Evolutionary conservation across 2,888 invertebrate species (phyloP), one percentile per base, ranked within the genome.

Genomic region (Linnaemya vulpina): DNA sequence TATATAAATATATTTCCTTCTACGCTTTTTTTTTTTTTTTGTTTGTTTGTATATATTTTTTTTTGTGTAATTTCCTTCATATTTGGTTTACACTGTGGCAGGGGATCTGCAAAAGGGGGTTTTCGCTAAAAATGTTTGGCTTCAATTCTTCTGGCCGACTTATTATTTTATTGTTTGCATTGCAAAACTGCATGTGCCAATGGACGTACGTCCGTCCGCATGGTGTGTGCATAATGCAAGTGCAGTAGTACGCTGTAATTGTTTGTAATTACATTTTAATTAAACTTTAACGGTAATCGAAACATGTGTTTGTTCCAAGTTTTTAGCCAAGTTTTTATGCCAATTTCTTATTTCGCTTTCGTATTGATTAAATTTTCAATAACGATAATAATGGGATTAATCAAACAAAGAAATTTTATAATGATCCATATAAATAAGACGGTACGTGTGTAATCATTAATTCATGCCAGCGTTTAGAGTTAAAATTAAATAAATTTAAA

Each of bases 191-290:
- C 60, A 76, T 70, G 63, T 79, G 79, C 58, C 46, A 84, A 74
- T 38, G n/a, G 38, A 11, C 30, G 51, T n/a, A n/a, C 30, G 30
- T 30, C 30, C 30, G 30, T 30, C 2, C 30, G 3, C 40, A 43
- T 30, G 63, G 8, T 11, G 13, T 51, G 20, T 58, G 15, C 46
- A 10, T 25, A 40, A 53, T 73, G 55, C 70, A 67, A 84, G 60
- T 83, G 74, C 65, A 62, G 60, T 65, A 62, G 51, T 78, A 49
- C 68, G 38, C n/a, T 63, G 81, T 81, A 81, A 81, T 84, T 84
- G 81, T 73, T 84, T 77, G 84, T 77, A 81, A 84, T 81, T 81
- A 74, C 84, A 77, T 81, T 84, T 84, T 84, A 84, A 84, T 84
- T 84, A 84, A 84, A 84, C 53, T 78, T 81, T 81, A 84, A 81